Conservation (phyloP, 2,113 vertebrate genomes). For the Pipra filicauda region DNA sequence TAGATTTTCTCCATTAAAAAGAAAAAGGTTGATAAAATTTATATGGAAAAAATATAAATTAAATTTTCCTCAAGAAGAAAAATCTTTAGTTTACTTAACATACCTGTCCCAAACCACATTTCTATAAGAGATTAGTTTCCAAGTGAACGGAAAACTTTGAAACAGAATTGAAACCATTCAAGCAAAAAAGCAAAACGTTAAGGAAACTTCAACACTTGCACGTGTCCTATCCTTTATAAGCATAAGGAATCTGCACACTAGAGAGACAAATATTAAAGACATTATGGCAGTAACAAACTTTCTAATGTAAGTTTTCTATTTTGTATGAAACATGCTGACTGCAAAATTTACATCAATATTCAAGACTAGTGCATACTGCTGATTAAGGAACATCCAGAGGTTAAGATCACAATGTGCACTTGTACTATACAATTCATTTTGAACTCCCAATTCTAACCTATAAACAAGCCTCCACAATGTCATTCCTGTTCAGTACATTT, state of each 20-base stretch:
- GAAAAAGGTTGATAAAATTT: background rate
- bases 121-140: background rate
- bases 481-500: background rate
- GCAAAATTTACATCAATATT: background rate
- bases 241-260: background rate
- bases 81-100: slow-evolving; percentile 21
- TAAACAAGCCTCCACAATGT: background rate
- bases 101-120: slow-evolving; percentile 69
- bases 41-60: background rate
- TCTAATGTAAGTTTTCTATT: background rate
- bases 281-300: background rate
- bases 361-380: background rate
- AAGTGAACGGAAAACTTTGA: background rate
- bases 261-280: background rate
- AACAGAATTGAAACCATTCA: background rate
- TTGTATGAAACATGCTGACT: background rate
- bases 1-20: background rate
- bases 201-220: background rate
- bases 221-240: background rate
- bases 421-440: background rate
- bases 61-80: background rate
- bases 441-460: background rate
- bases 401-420: background rate
- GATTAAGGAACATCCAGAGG: background rate
- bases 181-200: background rate